Evolutionary conservation across 2,888 invertebrate genomes (phyloP).

Genomic region (Elysia crispata): DNA sequence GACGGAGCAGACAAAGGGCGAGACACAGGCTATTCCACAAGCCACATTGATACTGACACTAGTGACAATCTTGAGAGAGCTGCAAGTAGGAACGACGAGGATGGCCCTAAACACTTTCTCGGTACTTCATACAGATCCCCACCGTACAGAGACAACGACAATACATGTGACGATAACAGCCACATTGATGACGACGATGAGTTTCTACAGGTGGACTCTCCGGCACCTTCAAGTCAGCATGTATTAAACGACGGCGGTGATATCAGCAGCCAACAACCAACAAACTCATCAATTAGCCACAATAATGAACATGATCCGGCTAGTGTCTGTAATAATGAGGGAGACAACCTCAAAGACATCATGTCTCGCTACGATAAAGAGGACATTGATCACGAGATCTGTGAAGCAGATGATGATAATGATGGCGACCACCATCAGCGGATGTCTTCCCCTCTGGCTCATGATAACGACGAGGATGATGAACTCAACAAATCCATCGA

Average conservation of each 20-base stretch:
- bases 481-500: constrained; percentile 53
- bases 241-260: too few relatives aligned
- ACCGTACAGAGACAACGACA: not conserved
- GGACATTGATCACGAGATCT: constrained; percentile 48
- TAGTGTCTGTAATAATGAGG: constrained; percentile 27
- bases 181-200: constrained; percentile 41
- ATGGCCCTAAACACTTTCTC: not conserved
- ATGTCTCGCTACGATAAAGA: constrained; percentile 42
- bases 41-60: not conserved
- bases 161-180: not conserved
- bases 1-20: not conserved
- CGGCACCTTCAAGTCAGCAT: constrained; percentile 23
- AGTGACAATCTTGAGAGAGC: not conserved
- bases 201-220: constrained; percentile 44
- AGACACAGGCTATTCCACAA: constrained; percentile 7
- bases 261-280: not conserved
- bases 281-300: not conserved
- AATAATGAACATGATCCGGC: constrained; percentile 11
- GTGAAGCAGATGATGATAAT: constrained; percentile 51
- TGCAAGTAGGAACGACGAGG: not conserved
- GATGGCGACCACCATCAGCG: constrained; percentile 49
- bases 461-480: constrained; percentile 32
- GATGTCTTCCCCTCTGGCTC: too few relatives aligned
- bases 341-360: constrained; percentile 28
- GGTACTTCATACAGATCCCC: not conserved